Conservation (phyloP, 2,797 vertebrate species). For the Micropoecilia bifurca region DNA sequence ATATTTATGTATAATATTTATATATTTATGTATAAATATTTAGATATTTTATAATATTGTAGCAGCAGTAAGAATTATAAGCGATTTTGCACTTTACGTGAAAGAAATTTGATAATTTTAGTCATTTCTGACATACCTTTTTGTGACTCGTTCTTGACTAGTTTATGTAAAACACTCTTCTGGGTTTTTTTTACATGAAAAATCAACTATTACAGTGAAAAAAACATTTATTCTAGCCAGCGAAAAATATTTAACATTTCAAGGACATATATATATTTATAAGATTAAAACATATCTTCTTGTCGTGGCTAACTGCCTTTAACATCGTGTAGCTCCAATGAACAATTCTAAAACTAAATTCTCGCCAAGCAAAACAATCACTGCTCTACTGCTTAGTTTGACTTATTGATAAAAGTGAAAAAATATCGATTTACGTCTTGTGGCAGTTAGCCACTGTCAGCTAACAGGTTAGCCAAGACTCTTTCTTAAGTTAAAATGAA, state of each 20-base stretch:
- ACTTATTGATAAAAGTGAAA: background rate
- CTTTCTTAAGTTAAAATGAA: too few species aligned
- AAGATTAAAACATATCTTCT: background rate
- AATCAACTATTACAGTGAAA: background rate
- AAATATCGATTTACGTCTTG: background rate
- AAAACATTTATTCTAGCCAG: background rate
- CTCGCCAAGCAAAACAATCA: background rate
- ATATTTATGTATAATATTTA: background rate
- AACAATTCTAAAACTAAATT: background rate
- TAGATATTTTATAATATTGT: background rate
- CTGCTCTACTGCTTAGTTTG: background rate
- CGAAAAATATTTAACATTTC: background rate
- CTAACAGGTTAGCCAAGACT: background rate
- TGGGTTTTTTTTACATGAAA: background rate
- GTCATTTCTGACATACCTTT: background rate
- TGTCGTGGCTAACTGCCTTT: too few species aligned
- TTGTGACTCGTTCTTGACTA: background rate
- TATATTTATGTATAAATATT: too few species aligned
- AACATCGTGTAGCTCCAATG: background rate
- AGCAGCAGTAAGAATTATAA: background rate
- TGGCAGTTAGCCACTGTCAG: background rate
- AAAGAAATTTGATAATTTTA: background rate
- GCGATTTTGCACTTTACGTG: background rate
- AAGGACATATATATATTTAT: background rate
- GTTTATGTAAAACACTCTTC: background rate